These are phyloP conservation scores for Pilophorus perplexus DNA, from an alignment of 2,888 invertebrate species.

Conservation along the genomic window DNA sequence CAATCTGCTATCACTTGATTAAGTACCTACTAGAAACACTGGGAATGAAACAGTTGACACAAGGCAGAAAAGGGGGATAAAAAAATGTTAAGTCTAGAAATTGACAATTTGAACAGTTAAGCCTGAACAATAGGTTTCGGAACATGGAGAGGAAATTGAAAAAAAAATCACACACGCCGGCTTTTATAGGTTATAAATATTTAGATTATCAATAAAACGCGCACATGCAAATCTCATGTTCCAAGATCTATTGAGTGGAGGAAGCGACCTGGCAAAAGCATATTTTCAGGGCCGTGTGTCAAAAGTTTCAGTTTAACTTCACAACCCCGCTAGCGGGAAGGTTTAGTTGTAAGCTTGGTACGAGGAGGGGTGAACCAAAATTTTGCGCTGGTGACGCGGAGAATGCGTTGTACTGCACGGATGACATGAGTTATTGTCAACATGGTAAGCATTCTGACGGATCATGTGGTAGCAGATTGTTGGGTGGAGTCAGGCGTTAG, in stretches of 20 bases:
- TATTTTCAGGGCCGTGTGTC: too few species aligned
- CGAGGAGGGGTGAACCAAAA: conserved; percentile 29
- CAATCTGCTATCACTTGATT: conserved; percentile 36
- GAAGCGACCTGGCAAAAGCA: too few species aligned
- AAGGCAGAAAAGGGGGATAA: background rate
- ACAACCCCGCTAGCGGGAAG: too few species aligned
- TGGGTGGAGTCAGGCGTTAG: conserved; percentile 54
- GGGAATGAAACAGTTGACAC: conserved; percentile 27
- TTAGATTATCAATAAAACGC: too few species aligned
- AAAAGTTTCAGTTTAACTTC: conserved; percentile 17
- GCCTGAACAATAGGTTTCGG: too few species aligned
- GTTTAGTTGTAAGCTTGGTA: conserved; percentile 19
- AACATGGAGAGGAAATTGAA: too few species aligned
- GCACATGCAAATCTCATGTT: too few species aligned
- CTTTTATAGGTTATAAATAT: too few species aligned
- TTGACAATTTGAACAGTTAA: conserved; percentile 1
- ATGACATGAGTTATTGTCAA: conserved; percentile 43
- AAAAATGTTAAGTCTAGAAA: conserved; percentile 8
- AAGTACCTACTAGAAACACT: too few species aligned
- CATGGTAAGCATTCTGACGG: conserved; percentile 41
- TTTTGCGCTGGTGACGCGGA: conserved; percentile 28
- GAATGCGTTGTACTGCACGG: conserved; percentile 19
- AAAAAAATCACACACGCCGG: too few species aligned
- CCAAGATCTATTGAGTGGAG: too few species aligned
- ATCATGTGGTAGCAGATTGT: conserved; percentile 39